A percentile compares a stretch with the other conserved stretches of the same genome.
Conservation (phyloP, 2,888 invertebrate genomes). For the Lumbricus terrestris region DNA sequence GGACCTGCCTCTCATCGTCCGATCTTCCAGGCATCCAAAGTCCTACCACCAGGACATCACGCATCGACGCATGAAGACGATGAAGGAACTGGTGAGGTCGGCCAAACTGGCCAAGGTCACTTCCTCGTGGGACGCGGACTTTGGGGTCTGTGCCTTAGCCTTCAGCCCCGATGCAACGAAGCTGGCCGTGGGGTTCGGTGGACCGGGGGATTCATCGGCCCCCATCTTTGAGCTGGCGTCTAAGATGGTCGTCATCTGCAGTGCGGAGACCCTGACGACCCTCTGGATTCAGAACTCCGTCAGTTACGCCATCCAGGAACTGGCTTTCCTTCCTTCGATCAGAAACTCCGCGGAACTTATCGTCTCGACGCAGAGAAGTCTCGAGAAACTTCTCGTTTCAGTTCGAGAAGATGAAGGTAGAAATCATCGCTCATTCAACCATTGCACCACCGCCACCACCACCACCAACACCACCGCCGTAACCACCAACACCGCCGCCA, state of each 20-base stretch:
- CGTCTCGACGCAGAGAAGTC: conserved; percentile 17
- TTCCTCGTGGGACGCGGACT: conserved; percentile 12
- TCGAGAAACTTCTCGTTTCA: conserved; percentile 7
- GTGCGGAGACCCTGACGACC: conserved; percentile 29
- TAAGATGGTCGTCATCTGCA: conserved; percentile 28
- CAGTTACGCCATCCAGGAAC: not conserved
- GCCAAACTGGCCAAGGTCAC: not conserved
- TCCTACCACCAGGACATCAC: conserved; percentile 23
- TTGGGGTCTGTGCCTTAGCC: conserved; percentile 31
- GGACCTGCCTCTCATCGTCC: conserved; percentile 23
- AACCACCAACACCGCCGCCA: too few species aligned
- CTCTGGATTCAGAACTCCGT: conserved; percentile 25
- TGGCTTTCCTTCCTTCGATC: not conserved
- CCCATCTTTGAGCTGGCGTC: not conserved
- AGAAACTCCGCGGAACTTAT: not conserved
- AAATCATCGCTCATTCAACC: not conserved
- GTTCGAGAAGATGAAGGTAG: not conserved
- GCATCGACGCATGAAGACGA: conserved; percentile 28
- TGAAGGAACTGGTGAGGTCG: conserved; percentile 29
- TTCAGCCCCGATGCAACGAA: conserved; percentile 29
- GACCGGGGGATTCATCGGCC: conserved; percentile 25
- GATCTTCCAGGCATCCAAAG: conserved; percentile 8
- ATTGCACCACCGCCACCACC: not conserved
- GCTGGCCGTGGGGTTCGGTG: conserved; percentile 35
- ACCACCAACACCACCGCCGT: too few species aligned